Percentiles rank a stretch among this genome's conserved stretches.
Evolutionary conservation across 2,113 vertebrate species (phyloP).

Genomic region (Chiloscyllium plagiosum): DNA sequence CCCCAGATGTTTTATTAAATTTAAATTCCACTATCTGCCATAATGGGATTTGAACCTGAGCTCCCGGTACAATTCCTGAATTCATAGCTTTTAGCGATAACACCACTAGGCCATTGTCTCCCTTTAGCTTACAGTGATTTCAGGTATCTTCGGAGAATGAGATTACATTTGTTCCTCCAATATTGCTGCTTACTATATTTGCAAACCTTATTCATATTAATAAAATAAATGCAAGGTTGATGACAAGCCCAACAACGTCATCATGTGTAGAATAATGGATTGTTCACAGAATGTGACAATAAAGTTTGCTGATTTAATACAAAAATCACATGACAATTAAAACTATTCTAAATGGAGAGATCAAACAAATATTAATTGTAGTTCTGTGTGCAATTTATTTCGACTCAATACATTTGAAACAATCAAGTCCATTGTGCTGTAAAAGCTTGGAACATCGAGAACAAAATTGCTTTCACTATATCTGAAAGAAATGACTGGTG

Average conservation of each 20-base stretch:
- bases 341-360: no score
- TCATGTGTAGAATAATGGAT: background rate
- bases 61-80: no score
- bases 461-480: slow-evolving; percentile 27
- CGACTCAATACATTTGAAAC: background rate
- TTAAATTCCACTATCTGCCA: no score
- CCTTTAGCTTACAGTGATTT: background rate
- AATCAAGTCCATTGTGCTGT: background rate
- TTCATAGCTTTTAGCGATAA: no score
- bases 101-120: no score
- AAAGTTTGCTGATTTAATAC: background rate
- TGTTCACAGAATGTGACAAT: background rate
- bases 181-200: background rate
- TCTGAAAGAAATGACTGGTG: background rate
- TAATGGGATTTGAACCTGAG: no score
- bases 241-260: background rate
- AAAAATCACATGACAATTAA: background rate
- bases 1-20: no score
- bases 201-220: background rate
- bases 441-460: slow-evolving; percentile 6
- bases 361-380: slow-evolving; percentile 16
- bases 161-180: background rate
- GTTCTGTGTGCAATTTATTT: background rate
- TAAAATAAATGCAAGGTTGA: background rate
- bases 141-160: background rate